phyloP scores from a whole-genome alignment of 2,888 invertebrate species.

The Xylocampa areola region DNA sequence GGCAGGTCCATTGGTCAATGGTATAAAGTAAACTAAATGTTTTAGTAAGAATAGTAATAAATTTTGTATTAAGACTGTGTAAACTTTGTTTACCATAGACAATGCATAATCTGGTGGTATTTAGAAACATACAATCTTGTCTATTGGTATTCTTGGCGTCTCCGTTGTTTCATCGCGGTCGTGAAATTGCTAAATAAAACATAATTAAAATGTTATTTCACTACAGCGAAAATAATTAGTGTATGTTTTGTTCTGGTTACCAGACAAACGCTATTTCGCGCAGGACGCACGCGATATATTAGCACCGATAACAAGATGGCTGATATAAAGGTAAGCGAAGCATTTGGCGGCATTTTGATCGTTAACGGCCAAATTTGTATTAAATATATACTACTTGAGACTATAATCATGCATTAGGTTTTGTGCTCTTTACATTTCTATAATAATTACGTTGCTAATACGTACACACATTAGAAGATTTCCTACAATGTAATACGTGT shows the following conservation, averaged over 20 bases:
- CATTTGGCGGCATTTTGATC: constrained; percentile 88
- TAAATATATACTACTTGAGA: constrained; percentile 51
- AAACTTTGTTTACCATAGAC: too few species aligned
- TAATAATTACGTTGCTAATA: too few species aligned
- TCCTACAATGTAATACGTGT: too few species aligned
- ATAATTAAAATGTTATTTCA: constrained; percentile 76
- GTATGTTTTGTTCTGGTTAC: constrained; percentile 68
- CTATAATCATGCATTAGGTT: background rate
- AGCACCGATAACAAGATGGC: constrained; percentile 83
- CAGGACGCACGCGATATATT: constrained; percentile 78
- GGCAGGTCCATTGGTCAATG: too few species aligned
- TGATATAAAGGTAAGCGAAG: constrained; percentile 87
- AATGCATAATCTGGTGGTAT: constrained; percentile 10
- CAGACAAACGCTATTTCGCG: constrained; percentile 75
- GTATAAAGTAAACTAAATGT: too few species aligned
- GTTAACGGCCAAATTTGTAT: constrained; percentile 78
- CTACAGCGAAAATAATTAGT: constrained; percentile 67
- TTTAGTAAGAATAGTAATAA: too few species aligned
- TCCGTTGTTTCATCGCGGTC: constrained; percentile 72
- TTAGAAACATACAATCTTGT: constrained; percentile 60
- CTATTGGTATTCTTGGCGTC: constrained; percentile 79
- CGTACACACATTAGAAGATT: too few species aligned
- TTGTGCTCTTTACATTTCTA: background rate
- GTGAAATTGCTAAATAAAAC: constrained; percentile 64
- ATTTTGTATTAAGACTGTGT: too few species aligned